A percentile compares a stretch with the other conserved stretches of the same genome.
Evolutionary conservation across 2,888 invertebrate species (phyloP).

Genomic region (Hydrotaea diabolus): DNA sequence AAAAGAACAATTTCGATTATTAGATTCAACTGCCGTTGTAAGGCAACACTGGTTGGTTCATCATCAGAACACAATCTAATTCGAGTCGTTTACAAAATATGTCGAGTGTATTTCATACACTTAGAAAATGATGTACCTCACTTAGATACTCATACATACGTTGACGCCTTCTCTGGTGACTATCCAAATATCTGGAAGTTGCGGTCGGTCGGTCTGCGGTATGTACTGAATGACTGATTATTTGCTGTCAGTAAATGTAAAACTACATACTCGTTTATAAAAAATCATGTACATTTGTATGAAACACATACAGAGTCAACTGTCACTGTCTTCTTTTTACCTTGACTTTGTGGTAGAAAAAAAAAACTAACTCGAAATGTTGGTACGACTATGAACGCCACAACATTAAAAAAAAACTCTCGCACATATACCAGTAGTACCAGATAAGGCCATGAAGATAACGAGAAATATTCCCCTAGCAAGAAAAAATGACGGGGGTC

Average conservation of each 20-base stretch:
- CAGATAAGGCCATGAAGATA: background rate
- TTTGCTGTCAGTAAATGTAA: background rate
- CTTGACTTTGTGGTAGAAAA: background rate
- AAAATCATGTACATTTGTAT: background rate
- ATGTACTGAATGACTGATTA: background rate
- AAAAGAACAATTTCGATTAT: too few species aligned
- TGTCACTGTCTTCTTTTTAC: conserved; percentile 3
- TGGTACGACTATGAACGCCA: too few species aligned
- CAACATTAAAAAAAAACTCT: background rate
- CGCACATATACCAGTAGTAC: background rate
- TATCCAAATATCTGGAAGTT: background rate
- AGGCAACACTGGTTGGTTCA: background rate
- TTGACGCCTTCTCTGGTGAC: background rate
- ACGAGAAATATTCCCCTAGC: too few species aligned
- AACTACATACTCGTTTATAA: background rate
- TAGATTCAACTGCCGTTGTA: background rate
- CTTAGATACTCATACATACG: background rate
- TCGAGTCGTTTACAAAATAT: background rate
- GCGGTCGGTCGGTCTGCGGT: background rate
- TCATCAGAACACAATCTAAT: too few species aligned
- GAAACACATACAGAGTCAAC: background rate
- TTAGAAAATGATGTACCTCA: background rate
- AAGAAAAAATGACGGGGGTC: background rate
- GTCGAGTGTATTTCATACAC: background rate
- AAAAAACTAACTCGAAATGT: background rate